Evolutionary conservation across 2,113 vertebrate genomes (phyloP).

Genomic region (Hippocampus abdominalis): DNA sequence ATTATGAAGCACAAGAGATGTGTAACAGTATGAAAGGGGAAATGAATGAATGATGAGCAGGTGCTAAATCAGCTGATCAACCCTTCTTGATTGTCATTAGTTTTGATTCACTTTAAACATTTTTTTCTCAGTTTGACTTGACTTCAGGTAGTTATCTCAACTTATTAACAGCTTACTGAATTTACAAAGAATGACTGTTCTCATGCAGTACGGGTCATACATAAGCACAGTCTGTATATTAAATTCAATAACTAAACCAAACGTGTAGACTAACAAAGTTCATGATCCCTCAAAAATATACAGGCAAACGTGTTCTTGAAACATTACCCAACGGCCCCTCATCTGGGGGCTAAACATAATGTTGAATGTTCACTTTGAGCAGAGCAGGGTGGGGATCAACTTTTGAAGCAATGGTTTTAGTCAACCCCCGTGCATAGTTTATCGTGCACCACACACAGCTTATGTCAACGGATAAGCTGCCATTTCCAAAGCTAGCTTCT

Average conservation of each 20-base stretch:
- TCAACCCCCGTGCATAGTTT: constrained; percentile 43
- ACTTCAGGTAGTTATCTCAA: not conserved
- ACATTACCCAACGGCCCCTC: constrained; percentile 6
- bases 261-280: constrained; percentile 25
- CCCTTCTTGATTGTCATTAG: not conserved
- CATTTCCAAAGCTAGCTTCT: constrained; percentile 48
- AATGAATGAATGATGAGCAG: constrained; percentile 16
- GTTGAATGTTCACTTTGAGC: constrained; percentile 7
- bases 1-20: constrained; percentile 39
- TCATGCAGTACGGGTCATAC: not conserved
- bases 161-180: not conserved
- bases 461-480: constrained; percentile 67
- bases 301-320: constrained; percentile 17
- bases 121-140: not conserved
- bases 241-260: not conserved
- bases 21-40: constrained; percentile 21
- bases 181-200: not conserved
- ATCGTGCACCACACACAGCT: constrained; percentile 56
- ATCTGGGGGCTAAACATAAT: constrained; percentile 23
- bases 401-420: constrained; percentile 43
- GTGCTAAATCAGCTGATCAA: constrained; percentile 36
- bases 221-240: not conserved
- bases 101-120: constrained; percentile 1
- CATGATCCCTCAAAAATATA: constrained; percentile 18
- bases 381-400: constrained; percentile 40